Conservation (phyloP, 2,888 invertebrate species). For the Drosophila nigricruria region DNA sequence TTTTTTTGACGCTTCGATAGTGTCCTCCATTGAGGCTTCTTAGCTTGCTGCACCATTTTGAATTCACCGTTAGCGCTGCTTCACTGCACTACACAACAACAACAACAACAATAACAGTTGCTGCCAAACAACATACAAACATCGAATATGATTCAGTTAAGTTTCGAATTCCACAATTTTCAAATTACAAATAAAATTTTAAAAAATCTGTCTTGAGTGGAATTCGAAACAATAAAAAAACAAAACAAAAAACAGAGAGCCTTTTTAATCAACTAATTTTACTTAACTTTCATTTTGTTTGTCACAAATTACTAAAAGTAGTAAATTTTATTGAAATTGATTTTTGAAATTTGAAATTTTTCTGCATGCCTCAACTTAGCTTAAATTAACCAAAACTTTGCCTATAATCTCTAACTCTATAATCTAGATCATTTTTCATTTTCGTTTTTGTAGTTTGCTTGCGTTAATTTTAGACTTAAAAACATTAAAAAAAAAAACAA, state of each 20-base stretch:
- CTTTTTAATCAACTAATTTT: slow-evolving; percentile 15
- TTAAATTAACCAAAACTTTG: slow-evolving; percentile 6
- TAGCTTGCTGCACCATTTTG: slow-evolving; percentile 49
- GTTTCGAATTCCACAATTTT: slow-evolving; percentile 3
- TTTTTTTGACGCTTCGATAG: slow-evolving; percentile 35
- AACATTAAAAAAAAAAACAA: background rate
- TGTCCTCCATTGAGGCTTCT: slow-evolving; percentile 30
- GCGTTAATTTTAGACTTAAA: slow-evolving; percentile 18
- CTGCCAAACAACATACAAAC: slow-evolving; percentile 2
- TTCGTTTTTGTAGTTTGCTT: slow-evolving; percentile 48
- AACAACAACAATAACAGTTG: slow-evolving; percentile 10
- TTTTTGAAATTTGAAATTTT: slow-evolving; percentile 25
- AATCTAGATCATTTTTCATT: slow-evolving; percentile 23
- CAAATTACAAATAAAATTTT: no score
- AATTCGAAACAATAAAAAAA: slow-evolving; percentile 5
- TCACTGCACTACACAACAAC: slow-evolving; percentile 41
- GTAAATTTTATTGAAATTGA: slow-evolving; percentile 26
- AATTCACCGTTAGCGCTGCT: slow-evolving; percentile 29
- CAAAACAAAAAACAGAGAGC: slow-evolving; percentile 41
- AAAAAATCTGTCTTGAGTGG: no score
- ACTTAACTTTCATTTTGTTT: slow-evolving; percentile 3
- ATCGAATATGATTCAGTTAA: background rate
- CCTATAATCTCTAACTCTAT: slow-evolving; percentile 7
- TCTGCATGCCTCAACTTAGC: slow-evolving; percentile 53
- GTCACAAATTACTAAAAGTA: slow-evolving; percentile 10